Evolutionary conservation across 2,888 invertebrate genomes (phyloP).

Genomic region (Mesoligia furuncula): DNA sequence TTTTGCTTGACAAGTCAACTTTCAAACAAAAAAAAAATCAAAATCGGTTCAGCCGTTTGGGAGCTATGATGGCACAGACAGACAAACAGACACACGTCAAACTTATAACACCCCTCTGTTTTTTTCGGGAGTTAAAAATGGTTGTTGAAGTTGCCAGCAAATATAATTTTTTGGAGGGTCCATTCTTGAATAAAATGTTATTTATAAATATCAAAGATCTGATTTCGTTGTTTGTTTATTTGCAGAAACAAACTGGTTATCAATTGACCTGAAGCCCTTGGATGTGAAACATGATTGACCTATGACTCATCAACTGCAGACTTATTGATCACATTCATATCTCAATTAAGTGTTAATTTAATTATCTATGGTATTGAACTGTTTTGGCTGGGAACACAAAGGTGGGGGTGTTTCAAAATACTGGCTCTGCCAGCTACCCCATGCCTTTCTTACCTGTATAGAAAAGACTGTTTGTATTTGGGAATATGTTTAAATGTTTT

Average conservation of each 20-base stretch:
- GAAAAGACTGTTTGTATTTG: not conserved
- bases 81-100: too few species aligned
- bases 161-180: not conserved
- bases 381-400: not conserved
- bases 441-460: not conserved
- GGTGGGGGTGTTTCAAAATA: not conserved
- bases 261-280: conserved; percentile 25
- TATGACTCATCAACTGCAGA: conserved; percentile 36
- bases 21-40: too few species aligned
- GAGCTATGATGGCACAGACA: too few species aligned
- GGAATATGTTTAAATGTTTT: not conserved
- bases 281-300: conserved; percentile 1
- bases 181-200: not conserved
- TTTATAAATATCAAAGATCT: not conserved
- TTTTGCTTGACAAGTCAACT: not conserved
- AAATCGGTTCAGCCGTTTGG: too few species aligned
- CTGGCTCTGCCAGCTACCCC: not conserved
- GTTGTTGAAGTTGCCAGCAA: not conserved
- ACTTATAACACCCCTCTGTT: too few species aligned
- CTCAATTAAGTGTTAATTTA: conserved; percentile 22
- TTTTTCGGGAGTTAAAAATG: too few species aligned
- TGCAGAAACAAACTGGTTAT: conserved; percentile 20
- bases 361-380: not conserved
- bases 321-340: conserved; percentile 20
- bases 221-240: not conserved